Conservation (phyloP, 2,797 vertebrate species). For the Hirundo rustica region DNA sequence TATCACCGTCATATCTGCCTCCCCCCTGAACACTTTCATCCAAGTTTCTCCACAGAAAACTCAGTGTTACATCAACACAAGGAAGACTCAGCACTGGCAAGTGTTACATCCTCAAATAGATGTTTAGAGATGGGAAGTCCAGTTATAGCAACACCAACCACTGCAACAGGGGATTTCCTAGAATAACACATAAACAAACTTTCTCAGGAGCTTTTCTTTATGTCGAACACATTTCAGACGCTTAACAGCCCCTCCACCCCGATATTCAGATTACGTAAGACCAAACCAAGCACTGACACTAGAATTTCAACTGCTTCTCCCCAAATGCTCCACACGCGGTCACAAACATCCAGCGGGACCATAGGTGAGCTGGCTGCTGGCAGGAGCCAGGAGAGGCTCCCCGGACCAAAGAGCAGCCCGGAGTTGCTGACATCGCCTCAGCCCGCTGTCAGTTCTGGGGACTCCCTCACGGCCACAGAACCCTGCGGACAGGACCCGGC, state of each 20-base stretch:
- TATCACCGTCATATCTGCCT: not conserved
- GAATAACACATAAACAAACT: not conserved
- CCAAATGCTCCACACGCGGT: not conserved
- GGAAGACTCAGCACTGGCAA: not conserved
- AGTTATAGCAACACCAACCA: not conserved
- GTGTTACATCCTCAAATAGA: not conserved
- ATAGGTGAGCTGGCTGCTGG: accelerated
- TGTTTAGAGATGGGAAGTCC: not conserved
- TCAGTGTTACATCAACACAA: not conserved
- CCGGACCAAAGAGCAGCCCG: not conserved
- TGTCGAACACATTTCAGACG: not conserved
- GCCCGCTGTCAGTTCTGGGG: not conserved
- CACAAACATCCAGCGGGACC: not conserved
- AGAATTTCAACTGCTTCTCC: not conserved
- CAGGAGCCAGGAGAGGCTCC: not conserved
- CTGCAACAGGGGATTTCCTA: not conserved
- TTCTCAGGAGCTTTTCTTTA: not conserved
- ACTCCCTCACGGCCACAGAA: not conserved
- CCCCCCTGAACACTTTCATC: not conserved
- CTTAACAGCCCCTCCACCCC: accelerated
- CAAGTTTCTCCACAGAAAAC: not conserved
- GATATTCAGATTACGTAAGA: not conserved
- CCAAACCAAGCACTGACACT: not conserved
- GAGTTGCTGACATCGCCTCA: not conserved
- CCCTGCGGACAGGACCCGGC: not conserved